phyloP scores from a whole-genome alignment of 2,888 invertebrate genomes.

The Drosophila paramelanica region DNA sequence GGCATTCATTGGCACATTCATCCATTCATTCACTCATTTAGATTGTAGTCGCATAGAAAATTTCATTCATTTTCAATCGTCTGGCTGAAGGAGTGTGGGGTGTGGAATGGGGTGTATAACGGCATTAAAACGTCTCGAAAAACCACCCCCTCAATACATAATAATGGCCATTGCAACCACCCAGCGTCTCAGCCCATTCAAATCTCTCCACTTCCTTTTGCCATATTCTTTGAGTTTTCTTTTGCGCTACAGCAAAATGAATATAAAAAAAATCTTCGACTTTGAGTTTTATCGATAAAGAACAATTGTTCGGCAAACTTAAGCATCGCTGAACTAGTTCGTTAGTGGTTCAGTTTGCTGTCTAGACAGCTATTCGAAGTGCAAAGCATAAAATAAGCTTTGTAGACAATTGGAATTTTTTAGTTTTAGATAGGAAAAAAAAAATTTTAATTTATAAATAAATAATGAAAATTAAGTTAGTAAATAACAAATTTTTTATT shows the following conservation, averaged over 20 bases:
- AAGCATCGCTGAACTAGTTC: neutral
- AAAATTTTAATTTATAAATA: no score
- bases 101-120: conserved; percentile 12
- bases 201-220: conserved; percentile 2
- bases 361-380: no score
- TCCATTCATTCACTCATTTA: conserved; percentile 29
- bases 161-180: conserved; percentile 50
- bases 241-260: conserved; percentile 17
- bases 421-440: no score
- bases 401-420: no score
- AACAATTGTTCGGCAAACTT: neutral
- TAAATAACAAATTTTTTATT: no score
- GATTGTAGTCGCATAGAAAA: conserved; percentile 61
- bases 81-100: conserved; percentile 2
- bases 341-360: no score
- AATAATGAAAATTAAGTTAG: no score
- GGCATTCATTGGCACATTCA: conserved; percentile 35
- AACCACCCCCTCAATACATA: conserved; percentile 46
- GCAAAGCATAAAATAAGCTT: no score
- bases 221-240: conserved; percentile 9
- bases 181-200: conserved; percentile 15
- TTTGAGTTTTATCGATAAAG: no score
- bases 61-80: conserved; percentile 74
- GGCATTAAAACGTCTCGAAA: conserved; percentile 25
- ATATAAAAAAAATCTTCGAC: neutral